A percentile compares a stretch with the other conserved stretches of the same genome.
phyloP scores from a whole-genome alignment of 2,888 invertebrate genomes.

The Caenorhabditis angaria region DNA sequence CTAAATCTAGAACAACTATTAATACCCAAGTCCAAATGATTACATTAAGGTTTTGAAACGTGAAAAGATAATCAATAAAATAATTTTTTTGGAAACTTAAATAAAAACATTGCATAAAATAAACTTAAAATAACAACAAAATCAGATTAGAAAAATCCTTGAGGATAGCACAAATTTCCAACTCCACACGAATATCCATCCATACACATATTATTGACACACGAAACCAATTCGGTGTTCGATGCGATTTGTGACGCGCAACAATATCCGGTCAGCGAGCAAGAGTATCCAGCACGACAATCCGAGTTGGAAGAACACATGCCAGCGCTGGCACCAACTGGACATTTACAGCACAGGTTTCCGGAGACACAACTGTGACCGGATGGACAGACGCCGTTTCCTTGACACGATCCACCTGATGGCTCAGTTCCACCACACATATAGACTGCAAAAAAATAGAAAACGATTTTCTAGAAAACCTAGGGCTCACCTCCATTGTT shows the following conservation, averaged over 20 bases:
- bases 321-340: conserved; percentile 47
- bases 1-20: too few relatives aligned
- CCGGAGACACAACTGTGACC: conserved; percentile 46
- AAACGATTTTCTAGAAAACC: not conserved
- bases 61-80: too few relatives aligned
- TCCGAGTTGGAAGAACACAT: conserved; percentile 26
- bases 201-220: conserved; percentile 35
- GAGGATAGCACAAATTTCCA: conserved; percentile 49
- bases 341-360: conserved; percentile 53
- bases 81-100: too few relatives aligned
- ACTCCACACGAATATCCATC: conserved; percentile 39
- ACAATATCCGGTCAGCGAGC: conserved; percentile 34
- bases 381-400: conserved; percentile 45
- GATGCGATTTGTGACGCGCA: conserved; percentile 25
- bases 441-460: conserved; percentile 7
- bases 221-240: conserved; percentile 17
- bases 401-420: conserved; percentile 40
- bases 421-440: conserved; percentile 42
- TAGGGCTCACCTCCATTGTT: conserved; percentile 29
- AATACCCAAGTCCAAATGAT: too few relatives aligned
- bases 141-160: conserved; percentile 19
- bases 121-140: too few relatives aligned
- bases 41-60: too few relatives aligned
- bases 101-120: too few relatives aligned
- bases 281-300: conserved; percentile 43